A percentile compares a stretch with the other conserved stretches of the same genome.
Evolutionary conservation across 2,113 vertebrate genomes (phyloP).

Genomic region (Eretmochelys imbricata): DNA sequence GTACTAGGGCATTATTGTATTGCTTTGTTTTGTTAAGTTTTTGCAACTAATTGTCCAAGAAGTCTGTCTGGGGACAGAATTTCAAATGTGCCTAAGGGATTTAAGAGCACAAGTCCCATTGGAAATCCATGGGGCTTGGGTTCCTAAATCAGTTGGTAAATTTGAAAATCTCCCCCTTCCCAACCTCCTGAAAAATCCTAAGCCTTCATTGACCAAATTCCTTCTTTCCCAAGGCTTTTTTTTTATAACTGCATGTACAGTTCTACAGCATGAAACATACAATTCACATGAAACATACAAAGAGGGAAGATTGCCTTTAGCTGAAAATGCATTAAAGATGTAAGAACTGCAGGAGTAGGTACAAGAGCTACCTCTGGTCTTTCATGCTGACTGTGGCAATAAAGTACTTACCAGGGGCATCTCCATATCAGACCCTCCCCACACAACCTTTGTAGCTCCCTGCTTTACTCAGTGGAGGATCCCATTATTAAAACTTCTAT

Average conservation of each 20-base stretch:
- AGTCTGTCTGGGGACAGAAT: background rate
- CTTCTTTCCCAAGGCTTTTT: fast-evolving
- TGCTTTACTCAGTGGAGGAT: background rate
- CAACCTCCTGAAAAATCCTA: fast-evolving
- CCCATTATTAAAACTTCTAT: background rate
- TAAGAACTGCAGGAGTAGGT: background rate
- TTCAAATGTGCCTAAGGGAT: background rate
- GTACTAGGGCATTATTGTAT: background rate
- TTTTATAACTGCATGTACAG: background rate
- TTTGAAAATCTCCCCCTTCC: background rate
- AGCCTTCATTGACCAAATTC: background rate
- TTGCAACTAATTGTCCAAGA: background rate
- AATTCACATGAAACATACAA: background rate
- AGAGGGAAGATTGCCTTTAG: background rate
- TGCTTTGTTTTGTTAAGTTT: background rate
- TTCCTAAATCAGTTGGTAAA: fast-evolving
- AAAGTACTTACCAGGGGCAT: background rate
- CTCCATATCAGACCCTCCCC: background rate
- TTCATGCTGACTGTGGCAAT: fast-evolving
- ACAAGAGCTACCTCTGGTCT: background rate
- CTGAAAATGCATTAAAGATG: background rate
- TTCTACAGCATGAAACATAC: background rate
- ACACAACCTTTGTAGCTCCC: background rate
- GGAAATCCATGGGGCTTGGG: background rate
- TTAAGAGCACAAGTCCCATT: background rate